Base-by-base conservation (phyloP, 2,888 invertebrate species). In the Pogonocherus hispidulus region DNA sequence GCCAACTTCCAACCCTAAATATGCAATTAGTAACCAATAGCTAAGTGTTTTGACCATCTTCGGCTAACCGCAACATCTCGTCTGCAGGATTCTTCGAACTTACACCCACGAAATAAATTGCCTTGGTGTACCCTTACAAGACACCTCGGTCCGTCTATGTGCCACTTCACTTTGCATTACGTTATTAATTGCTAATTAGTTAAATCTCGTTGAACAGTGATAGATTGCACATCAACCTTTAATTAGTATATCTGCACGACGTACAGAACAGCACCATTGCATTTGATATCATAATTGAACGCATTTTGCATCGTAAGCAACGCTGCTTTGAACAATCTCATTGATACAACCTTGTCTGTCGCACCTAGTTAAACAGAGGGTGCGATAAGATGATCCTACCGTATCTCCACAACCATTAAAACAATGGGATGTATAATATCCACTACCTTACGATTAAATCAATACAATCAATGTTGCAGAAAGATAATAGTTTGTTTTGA, bases 151-250 rank as follows among this genome's bases (percentile, higher is more conserved):
- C 16, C 52, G 52, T 35, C 32, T 54, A 54, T 37, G 55, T 55
- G 37, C 55, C 55, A 37, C 55, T 37, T 55, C 27, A 20, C 32
- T 14, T 16, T 47, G 47, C 11, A 51, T 23, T 37, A 37, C 20
- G 20, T 64, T 64, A 64, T 64, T 64, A 64, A 64, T 56, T 49
- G 35, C 32, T 55, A 47, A 64, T 64, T 64, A 55, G 56, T 64
- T 47, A 27, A 44, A 19, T 55, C 52, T 18, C 20, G 22, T 37
- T 22, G 47, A 19, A 49, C 51, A 37, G 35, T 63, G 63, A 63
- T 63, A 51, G 63, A 63, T 14, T 22, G 14, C 23, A 14, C 23
- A 51, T 22, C 23, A 51, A 51, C 23, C n/a, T n/a, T 23, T 22
- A 51, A 51, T 51, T 22, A 14, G 3, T 51, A 1, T 27, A 52